Base-by-base conservation (phyloP, 2,888 invertebrate species). In the Lissonota sp. region DNA sequence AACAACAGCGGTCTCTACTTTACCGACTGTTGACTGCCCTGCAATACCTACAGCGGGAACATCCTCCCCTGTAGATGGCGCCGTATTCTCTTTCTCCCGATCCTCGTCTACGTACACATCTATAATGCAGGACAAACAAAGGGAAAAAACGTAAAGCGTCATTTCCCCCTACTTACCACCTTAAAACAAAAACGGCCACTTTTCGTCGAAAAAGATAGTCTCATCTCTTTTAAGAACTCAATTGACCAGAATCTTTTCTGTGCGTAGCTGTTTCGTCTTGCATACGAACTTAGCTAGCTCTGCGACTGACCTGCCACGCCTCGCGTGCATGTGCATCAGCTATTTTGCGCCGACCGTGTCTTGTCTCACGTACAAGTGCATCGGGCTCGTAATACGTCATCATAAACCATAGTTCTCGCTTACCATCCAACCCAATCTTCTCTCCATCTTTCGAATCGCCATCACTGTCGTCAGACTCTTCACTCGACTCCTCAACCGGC, bases 341-440 rank as follows among this genome's bases (percentile, higher is more conserved):
- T 57, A 26, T 46, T 14, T 55, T 57, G 57, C 57, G 42, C 69
- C 44, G 57, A 53, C 12, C n/a, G 10, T 57, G 44, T 67, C 55
- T 53, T 67, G 67, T 42, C 57, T 69, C 57, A 5, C 42, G 57
- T 70, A 57, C 58, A 70, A 58, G 58, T 46, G 46, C 70, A 39
- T 46, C 58, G 70, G 58, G 70, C 58, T 58, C 0, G 16, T n/a
- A 57, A 44, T 44, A 39, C 57, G 44, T 2, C 26, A 2, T 26
- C 26, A 26, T 26, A 26, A 26, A 2, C 3, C 3, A 26, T 26
- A 26, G 0, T 57, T 57, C 10, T 4, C 37, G 16, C 55, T 6
- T 69, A 57, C 55, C 69, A 6, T 69, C 57, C 8, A 69, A 16
- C 0, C 37, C 44, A 44, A 69, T 69, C n/a, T 69, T 69, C 10